Evolutionary conservation across 2,797 vertebrate genomes (phyloP), one percentile per base, ranked within the genome.

Genomic region (Rachycentron canadum): DNA sequence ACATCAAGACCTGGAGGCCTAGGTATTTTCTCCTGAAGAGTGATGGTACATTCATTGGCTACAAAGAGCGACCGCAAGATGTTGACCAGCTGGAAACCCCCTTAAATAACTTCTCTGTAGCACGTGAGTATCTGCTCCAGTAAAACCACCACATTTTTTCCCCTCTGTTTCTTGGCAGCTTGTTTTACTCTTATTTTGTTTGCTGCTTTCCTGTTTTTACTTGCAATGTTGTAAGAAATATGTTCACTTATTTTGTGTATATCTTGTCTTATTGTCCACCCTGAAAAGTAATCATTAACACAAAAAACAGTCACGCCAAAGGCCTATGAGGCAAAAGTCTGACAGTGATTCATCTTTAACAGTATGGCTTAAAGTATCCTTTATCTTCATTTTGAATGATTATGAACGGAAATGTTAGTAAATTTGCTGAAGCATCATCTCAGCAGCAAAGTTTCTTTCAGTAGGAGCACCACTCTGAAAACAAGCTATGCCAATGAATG

Each of bases 51-150:
- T 99, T 99, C 92, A 99, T 97, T 26, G 98, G 98, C 83, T 99
- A 99, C 94, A 99, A 98, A 94, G 98, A 99, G 40, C 94, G 97
- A 47, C 98, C 98, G 0, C 98, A 99, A 94, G 97, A 99, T 59
- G 95, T 97, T 50, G 98, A 99, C 91, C 98, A 98, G 88, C 94
- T 98, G 60, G 97, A 99, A 93, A 96, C 97, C 0, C 98, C 98
- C 59, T 94, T 99, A 89, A 99, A 99, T 94, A 99, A 99, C 95
- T 99, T 99, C 95, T 99, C 98, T 0, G 98, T 99, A 92, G 98
- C 97, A 81, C 97, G 98, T 99, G 91, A 97, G 98, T 96, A 90
- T 90, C 72, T 85, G 56, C 81, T 84, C 81, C 75, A 84, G 55
- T 78, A 69, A 88, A 89, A 89, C 76, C 69, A 56, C 76, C 75